A percentile compares a stretch with the other conserved stretches of the same genome.
These are phyloP conservation scores for Bombus huntii DNA, from an alignment of 1,140 invertebrate species.

Conservation along the genomic window DNA sequence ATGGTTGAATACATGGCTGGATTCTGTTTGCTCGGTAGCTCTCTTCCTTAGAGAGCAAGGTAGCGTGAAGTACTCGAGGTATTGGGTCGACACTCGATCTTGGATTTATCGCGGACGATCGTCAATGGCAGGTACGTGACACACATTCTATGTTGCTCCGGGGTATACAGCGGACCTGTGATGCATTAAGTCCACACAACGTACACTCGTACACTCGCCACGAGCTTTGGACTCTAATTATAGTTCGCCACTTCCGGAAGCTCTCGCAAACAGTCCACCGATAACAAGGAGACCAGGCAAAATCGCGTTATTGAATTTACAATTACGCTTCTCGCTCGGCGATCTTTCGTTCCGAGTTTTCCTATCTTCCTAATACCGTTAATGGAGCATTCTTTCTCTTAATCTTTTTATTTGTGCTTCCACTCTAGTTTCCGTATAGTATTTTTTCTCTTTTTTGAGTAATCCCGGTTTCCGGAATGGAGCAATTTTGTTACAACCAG, in stretches of 20 bases:
- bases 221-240: too few species aligned
- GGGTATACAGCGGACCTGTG: too few species aligned
- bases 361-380: neutral
- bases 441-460: neutral
- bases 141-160: neutral
- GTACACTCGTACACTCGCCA: too few species aligned
- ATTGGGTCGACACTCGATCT: neutral
- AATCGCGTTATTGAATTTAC: slow-evolving; percentile 14
- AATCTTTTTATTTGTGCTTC: neutral
- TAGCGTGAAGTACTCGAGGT: neutral
- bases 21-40: neutral
- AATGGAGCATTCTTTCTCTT: neutral
- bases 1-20: neutral
- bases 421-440: too few species aligned
- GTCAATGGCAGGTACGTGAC: slow-evolving; percentile 15
- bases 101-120: slow-evolving; percentile 15
- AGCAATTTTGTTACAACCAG: neutral
- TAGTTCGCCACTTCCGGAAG: too few species aligned
- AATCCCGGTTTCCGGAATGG: neutral
- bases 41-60: neutral
- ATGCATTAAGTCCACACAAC: too few species aligned
- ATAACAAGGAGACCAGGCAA: neutral
- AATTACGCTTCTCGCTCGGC: neutral
- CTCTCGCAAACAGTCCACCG: neutral
- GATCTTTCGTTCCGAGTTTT: neutral